phyloP scores from a whole-genome alignment of 1,140 invertebrate species.

The Caenorhabditis latens region DNA sequence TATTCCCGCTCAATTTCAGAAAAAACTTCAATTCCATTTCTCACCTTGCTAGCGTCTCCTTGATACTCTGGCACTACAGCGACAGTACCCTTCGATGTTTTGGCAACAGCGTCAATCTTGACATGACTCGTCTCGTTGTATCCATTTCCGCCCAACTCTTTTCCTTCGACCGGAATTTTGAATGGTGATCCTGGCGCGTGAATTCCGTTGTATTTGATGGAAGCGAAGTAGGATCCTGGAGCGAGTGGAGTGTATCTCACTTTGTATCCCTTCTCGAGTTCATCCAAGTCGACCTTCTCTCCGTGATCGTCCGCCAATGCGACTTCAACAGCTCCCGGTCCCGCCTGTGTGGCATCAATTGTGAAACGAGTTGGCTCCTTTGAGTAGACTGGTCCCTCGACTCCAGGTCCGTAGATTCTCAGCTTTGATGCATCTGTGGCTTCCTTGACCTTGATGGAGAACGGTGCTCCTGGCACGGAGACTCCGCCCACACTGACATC shows the following conservation, averaged over 20 bases:
- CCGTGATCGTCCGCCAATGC: constrained; percentile 79
- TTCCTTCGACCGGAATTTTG: constrained; percentile 82
- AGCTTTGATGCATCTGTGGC: constrained; percentile 87
- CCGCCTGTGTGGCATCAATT: constrained; percentile 89
- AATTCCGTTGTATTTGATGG: constrained; percentile 82
- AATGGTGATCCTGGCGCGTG: constrained; percentile 95
- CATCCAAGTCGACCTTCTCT: constrained; percentile 83
- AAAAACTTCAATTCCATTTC: constrained; percentile 66
- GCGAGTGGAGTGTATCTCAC: constrained; percentile 94
- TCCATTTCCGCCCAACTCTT: constrained; percentile 84
- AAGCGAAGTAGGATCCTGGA: constrained; percentile 91
- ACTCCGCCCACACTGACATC: too few relatives aligned
- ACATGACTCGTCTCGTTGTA: constrained; percentile 91
- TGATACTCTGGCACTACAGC: constrained; percentile 86
- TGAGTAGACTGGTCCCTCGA: constrained; percentile 77
- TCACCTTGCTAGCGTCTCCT: constrained; percentile 90
- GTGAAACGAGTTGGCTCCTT: constrained; percentile 82
- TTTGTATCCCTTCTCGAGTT: constrained; percentile 96
- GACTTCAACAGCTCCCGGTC: constrained; percentile 84
- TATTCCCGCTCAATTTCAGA: too few relatives aligned
- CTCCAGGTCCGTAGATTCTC: constrained; percentile 89
- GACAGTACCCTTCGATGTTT: constrained; percentile 81
- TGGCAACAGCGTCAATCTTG: constrained; percentile 92
- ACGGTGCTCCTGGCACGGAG: too few relatives aligned
- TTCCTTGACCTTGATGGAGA: constrained; percentile 84